A percentile compares a stretch with the other conserved stretches of the same genome.
Evolutionary conservation across 2,888 invertebrate genomes (phyloP).

Genomic region (Euzophera pinguis): DNA sequence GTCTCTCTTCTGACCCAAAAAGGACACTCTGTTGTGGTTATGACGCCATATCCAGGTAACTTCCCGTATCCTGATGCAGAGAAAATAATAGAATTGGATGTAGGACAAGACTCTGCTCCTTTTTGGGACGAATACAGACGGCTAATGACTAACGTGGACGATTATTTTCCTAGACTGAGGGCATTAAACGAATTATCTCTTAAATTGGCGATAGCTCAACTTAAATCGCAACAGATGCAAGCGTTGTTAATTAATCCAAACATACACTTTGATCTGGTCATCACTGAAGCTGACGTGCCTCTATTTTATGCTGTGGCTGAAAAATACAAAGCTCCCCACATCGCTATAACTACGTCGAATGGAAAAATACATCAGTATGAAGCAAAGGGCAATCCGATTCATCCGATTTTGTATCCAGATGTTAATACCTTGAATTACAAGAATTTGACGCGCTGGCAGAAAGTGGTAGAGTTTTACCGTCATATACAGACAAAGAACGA

Average conservation of each 20-base stretch:
- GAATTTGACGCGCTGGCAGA: constrained; percentile 62
- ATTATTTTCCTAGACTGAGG: constrained; percentile 48
- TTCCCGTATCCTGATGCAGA: constrained; percentile 54
- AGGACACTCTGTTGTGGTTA: constrained; percentile 59
- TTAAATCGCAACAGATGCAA: constrained; percentile 62
- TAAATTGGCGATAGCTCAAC: constrained; percentile 58
- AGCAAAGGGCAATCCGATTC: constrained; percentile 73
- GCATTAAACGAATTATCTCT: constrained; percentile 52
- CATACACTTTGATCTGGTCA: constrained; percentile 76
- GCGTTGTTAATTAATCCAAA: constrained; percentile 60
- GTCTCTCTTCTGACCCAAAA: constrained; percentile 49
- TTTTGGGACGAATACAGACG: constrained; percentile 60
- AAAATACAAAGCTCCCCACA: constrained; percentile 74
- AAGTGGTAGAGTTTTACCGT: constrained; percentile 50
- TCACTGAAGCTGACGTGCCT: constrained; percentile 77
- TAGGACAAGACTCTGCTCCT: constrained; percentile 52
- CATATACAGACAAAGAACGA: constrained; percentile 52
- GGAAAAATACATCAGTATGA: constrained; percentile 70
- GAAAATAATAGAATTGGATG: constrained; percentile 59
- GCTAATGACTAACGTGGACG: constrained; percentile 57
- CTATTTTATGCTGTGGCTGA: constrained; percentile 71
- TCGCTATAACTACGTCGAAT: constrained; percentile 72
- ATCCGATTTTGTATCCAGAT: constrained; percentile 74
- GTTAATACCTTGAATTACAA: constrained; percentile 61
- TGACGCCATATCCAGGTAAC: constrained; percentile 69